Evolutionary conservation across 1,140 invertebrate species (phyloP), one percentile per base, ranked within the genome.

Genomic region (Tenebrio molitor): DNA sequence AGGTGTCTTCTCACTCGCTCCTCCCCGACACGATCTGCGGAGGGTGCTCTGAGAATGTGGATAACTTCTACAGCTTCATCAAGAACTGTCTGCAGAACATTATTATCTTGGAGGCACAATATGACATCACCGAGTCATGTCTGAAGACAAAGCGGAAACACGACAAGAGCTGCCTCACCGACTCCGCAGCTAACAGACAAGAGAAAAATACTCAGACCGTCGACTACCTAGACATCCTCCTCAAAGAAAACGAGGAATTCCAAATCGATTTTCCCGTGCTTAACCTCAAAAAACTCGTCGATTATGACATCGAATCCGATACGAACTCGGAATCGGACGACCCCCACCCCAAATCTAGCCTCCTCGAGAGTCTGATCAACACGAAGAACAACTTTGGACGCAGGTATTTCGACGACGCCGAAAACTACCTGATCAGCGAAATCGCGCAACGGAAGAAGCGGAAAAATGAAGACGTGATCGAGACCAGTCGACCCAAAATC

Each of bases 41-140:
- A 41, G 74, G 79, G 65, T 83, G 81, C 46, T 69, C 71, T 5
- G 76, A 79, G 17, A 79, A 72, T 33, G 76, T 83, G 8, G 74
- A 79, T 41, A 78, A 76, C 39, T 83, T 82, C 70, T 82, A 81
- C 69, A 62, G 41, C 21, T 83, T 83, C 67, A 78, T 78, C 29
- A 82, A 83, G 69, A 79, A 77, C 23, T 79, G 79, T 25, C 53
- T 83, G 6, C 77, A 83, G 70, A 83, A 78, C 66, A 79, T 83
- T 5, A 81, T 80, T n/a, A 78, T 83, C 10, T 69, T 83, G 10
- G 81, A 83, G 75, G 66, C 74, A 1, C 79, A 83, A 46, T 80
- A 80, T 50, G 77, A 81, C 50, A 75, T 81, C 6, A 72, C 70
- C 17, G 78, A 80, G 71, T 80, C 79, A 0, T 81, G 78, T 36